Evolutionary conservation across 2,888 invertebrate genomes (phyloP).

Genomic region (Cyrtodaria siliqua): DNA sequence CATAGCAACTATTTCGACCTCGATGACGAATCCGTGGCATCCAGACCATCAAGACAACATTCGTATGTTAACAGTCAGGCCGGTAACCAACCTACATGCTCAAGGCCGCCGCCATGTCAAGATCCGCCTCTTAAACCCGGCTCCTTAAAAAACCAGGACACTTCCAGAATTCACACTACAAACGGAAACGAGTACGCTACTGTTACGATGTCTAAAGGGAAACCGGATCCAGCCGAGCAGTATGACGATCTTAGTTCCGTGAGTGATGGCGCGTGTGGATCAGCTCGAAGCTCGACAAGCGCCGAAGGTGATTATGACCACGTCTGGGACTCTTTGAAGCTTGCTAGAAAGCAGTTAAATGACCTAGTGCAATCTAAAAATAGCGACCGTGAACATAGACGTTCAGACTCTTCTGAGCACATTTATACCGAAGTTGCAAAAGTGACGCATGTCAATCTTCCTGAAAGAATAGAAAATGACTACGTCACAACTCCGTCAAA

Average conservation of each 20-base stretch:
- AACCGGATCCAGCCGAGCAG: not conserved
- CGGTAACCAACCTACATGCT: slow-evolving; percentile 24
- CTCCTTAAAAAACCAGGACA: slow-evolving; percentile 11
- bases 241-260: slow-evolving; percentile 18
- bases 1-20: slow-evolving; percentile 53
- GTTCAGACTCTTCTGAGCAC: slow-evolving; percentile 41
- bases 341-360: slow-evolving; percentile 32
- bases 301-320: slow-evolving; percentile 61
- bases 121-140: slow-evolving; percentile 22
- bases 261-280: slow-evolving; percentile 30
- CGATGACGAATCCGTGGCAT: slow-evolving; percentile 41
- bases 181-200: slow-evolving; percentile 60
- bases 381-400: slow-evolving; percentile 4
- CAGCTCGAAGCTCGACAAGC: slow-evolving; percentile 45
- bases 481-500: slow-evolving; percentile 30
- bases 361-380: not conserved
- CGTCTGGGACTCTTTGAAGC: slow-evolving; percentile 61
- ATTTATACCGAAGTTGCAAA: slow-evolving; percentile 57
- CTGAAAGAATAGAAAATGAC: slow-evolving; percentile 29
- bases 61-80: slow-evolving; percentile 58
- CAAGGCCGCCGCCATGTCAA: slow-evolving; percentile 26
- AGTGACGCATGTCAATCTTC: slow-evolving; percentile 31
- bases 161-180: slow-evolving; percentile 15
- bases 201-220: slow-evolving; percentile 32
- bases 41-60: slow-evolving; percentile 32